Conservation (phyloP, 2,113 vertebrate species). For the Phylloscopus trochilus region DNA sequence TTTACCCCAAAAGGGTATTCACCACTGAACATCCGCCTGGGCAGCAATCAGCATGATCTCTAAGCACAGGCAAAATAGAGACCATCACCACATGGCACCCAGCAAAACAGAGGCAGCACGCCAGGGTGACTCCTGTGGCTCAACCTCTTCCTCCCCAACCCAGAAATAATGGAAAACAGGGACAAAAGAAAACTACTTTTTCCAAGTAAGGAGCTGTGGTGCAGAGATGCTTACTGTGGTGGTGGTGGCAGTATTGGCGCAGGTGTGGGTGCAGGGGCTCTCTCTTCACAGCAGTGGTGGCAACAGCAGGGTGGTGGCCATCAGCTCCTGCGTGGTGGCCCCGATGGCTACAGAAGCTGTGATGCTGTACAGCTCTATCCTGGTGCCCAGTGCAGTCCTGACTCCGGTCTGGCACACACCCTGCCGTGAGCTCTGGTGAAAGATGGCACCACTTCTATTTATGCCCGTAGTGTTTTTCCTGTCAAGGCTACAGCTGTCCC, state of each 20-base stretch:
- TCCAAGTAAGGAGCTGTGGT: background rate
- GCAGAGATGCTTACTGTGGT: background rate
- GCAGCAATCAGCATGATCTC: fast-evolving
- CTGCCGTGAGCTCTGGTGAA: background rate
- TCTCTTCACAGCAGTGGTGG: background rate
- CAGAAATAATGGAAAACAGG: background rate
- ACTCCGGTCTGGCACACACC: background rate
- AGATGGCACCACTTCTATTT: background rate
- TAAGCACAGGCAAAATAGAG: background rate
- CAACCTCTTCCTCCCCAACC: background rate
- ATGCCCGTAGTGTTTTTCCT: fast-evolving
- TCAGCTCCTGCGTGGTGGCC: too few relatives aligned
- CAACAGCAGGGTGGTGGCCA: background rate
- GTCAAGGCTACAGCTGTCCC: fast-evolving
- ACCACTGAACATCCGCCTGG: fast-evolving
- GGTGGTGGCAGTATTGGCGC: fast-evolving
- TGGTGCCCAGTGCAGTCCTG: background rate
- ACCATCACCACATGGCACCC: background rate
- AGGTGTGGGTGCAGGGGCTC: background rate
- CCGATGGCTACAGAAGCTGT: background rate
- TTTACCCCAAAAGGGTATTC: background rate
- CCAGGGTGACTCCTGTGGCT: background rate
- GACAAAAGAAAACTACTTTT: background rate
- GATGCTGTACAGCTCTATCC: background rate
- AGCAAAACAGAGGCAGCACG: background rate